Base-by-base conservation (phyloP, 2,113 vertebrate genomes). In the Phalacrocorax pelagicus region DNA sequence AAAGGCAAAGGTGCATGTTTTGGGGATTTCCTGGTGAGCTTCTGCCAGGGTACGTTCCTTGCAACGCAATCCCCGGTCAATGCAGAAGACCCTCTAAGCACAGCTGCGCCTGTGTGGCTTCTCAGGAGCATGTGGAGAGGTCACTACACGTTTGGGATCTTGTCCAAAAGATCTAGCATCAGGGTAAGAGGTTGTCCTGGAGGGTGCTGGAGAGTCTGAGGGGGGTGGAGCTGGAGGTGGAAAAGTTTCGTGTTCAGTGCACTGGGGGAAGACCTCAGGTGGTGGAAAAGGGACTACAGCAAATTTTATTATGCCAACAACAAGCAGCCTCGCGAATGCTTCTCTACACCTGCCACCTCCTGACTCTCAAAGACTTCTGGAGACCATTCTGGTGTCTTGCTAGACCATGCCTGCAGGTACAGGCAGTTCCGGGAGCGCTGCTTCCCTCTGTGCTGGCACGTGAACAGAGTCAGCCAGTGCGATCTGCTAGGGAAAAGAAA, bases 141-240 rank as follows among this genome's bases (percentile, higher is more conserved):
- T 38, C 38, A 38, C 38, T 38, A 38, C 14, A 4, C 5, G 15
- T 14, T 7, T 30, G 38, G n/a, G n/a, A 26, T 58, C 15, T 40
- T 46, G 26, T 27, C 54, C 38, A 5, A 51, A 55, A 44, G 49
- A 30, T 12, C 24, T 44, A 29, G 15, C 23, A 21, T 4, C 1
- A 1, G 55, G 21, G 15, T 1, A 18, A 7, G 14, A 9, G 0
- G 1, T 6, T 61, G 38, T 52, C 22, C 66, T 62, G 46, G 34
- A 57, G 13, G 10, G 11, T 58, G 32, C 49, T 92, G 85, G 12
- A 38, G 34, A 30, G 62, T 47, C 54, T n/a, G 27, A 81, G 14
- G 11, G 18, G 7, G 5, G 5, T n/a, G 34, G 57, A 40, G 11
- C 29, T 70, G 42, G 19, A 59, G 23, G 5, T 22, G 42, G 32